Base-by-base conservation (phyloP, 1,140 invertebrate genomes). In the Notospermus geniculatus region DNA sequence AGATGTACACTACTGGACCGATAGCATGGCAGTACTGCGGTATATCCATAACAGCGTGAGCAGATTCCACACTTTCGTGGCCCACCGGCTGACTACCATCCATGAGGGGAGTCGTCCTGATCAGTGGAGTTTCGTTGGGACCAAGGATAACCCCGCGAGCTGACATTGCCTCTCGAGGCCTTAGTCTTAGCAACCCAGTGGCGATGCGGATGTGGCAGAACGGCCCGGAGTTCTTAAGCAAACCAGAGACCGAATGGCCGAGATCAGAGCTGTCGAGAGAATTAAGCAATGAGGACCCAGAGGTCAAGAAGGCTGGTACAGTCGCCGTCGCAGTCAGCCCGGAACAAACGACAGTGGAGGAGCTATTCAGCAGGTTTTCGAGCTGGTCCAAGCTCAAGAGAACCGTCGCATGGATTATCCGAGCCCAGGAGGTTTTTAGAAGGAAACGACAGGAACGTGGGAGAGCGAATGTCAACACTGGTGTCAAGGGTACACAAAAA, bases 31-130 rank as follows among this genome's bases (percentile, higher is more conserved):
- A 13, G 62, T 64, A 23, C 30, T 64, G 19, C n/a, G 30, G 19
- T 64, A 63, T 59, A 57, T 59, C 15, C 25, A 52, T n/a, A 63
- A 63, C 25, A 7, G 32, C 15, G 23, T 7, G 7, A 55, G 7
- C 2, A 4, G 59, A 7, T 55, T 57, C 22, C 27, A 56, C 2
- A 53, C 45, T 27, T 60, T 54, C 25, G 46, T 60, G 2, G 11
- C 59, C 4, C 54, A 60, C 39, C 5, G 59, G 22, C 5, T 60
- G 19, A 17, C 59, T 2, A 22, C 39, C 30, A 60, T 60, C 7
- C 11, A 29, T 2, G 59, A 60, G 7, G 43, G 27, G n/a, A 28
- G 25, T 9, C 29, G 27, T 22, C 7, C 28, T 13, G 4, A 32
- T 2, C 46, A 54, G 17, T 60, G 59, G 59, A 27, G 27, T 4